Evolutionary conservation across 1,140 invertebrate genomes (phyloP), one percentile per base, ranked within the genome.

Genomic region (Drosophila lacertosa): DNA sequence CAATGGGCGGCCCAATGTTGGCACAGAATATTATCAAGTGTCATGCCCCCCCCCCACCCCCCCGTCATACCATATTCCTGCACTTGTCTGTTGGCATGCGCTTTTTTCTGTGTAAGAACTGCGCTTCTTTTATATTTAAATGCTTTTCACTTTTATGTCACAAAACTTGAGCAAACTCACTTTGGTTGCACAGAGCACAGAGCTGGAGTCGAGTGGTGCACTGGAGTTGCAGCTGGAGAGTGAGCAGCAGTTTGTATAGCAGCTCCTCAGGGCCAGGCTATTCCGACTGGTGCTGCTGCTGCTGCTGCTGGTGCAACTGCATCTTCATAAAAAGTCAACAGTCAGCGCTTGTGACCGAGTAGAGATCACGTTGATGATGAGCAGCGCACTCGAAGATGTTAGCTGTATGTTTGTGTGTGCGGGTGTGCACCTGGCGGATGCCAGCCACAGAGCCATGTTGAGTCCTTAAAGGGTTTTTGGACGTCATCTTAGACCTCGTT

Each of bases 121-220:
- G 45, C 37, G 76, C 69, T 57, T 67, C 82, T 82, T 88, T 88
- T 78, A 88, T 86, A 88, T 88, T 88, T 88, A 88, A 86, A 88
- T 88, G 82, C 82, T 88, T 88, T 88, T 88, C 82, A 88, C 82
- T 88, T 88, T 88, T 88, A 88, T 82, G 77, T 88, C 63, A 74
- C 64, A 78, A 55, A 62, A 55, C 82, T 88, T 86, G 82, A 86
- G 71, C 74, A 81, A 81, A 88, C 74, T 82, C 77, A 81, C 77
- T 86, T 75, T 77, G 71, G 74, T 75, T 55, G 37, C 53, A 55
- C 55, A 71, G 68, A 60, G 59, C 35, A 55, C n/a, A n/a, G n/a
- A n/a, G n/a, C n/a, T n/a, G n/a, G 74, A 72, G 82, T 88, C 74
- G 77, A 86, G 81, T 86, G 73, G 81, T 65, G 71, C 74, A 50